Evolutionary conservation across 2,888 invertebrate species (phyloP), one percentile per base, ranked within the genome.

Genomic region (Aleiodes alternator): DNA sequence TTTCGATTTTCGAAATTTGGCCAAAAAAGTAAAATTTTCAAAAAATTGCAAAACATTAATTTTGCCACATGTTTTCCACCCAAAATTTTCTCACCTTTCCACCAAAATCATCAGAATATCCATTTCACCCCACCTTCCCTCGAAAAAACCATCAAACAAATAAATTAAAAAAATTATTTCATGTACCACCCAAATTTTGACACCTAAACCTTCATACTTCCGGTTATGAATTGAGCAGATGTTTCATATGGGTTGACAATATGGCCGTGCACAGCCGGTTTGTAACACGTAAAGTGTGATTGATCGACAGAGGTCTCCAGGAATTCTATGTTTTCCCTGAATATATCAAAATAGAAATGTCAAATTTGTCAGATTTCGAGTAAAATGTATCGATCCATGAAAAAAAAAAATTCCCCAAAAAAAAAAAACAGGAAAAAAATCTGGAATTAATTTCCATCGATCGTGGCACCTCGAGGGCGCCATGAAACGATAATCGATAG

Each of bases 221-320:
- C 68, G 68, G 57, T 76, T 53, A 53, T 70, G 76, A 76, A 72
- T 76, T 68, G 57, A 57, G 56, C 86, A 86, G 86, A 86, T 86
- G 86, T 86, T 43, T 84, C 79, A 14, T 68, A 74, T 78, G 53
- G 77, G 80, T 79, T 82, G 85, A 85, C 84, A 85, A 83, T 79
- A 85, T 83, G 84, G 86, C 85, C 76, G 80, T 79, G 71, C 55
- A n/a, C 29, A 66, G 34, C 55, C 69, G 78, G 78, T 69, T 50
- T 50, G 57, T 71, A 59, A 43, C 57, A 71, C 56, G 57, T 69
- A 57, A 56, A 53, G 38, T 76, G 73, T 78, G 78, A 78, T 73
- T 69, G 77, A 77, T 77, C 75, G 75, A 64, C 57, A 55, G 12
- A 23, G 53, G 59, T 14, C n/a, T 14, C 3, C 16, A 55, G 64